These are phyloP conservation scores for Drosophila arizonae DNA, from an alignment of 1,140 invertebrate genomes.

Conservation along the genomic window DNA sequence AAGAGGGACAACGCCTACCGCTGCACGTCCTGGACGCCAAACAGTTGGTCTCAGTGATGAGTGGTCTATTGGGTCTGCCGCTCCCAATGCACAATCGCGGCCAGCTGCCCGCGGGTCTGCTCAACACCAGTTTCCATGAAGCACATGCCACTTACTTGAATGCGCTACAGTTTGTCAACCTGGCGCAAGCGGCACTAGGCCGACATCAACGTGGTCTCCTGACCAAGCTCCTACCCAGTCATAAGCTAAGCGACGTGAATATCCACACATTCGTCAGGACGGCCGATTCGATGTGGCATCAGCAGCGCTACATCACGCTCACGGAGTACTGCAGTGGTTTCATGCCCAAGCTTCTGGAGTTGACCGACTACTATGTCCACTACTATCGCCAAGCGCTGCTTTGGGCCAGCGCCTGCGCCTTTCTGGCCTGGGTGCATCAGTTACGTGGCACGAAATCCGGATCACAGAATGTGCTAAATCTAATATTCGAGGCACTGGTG, in stretches of 20 bases:
- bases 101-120: conserved; percentile 85
- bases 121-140: conserved; percentile 85
- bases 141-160: conserved; percentile 87
- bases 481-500: neutral
- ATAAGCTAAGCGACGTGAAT: conserved; percentile 28
- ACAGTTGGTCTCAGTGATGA: conserved; percentile 94
- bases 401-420: conserved; percentile 84
- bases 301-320: conserved; percentile 43
- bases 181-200: conserved; percentile 84
- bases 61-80: conserved; percentile 91
- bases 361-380: conserved; percentile 88
- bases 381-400: conserved; percentile 88
- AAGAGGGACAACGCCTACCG: conserved; percentile 40
- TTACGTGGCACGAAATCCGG: neutral
- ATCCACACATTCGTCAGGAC: conserved; percentile 37
- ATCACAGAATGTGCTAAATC: neutral
- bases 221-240: conserved; percentile 24
- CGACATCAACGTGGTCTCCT: conserved; percentile 47
- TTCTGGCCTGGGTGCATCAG: conserved; percentile 86
- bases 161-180: conserved; percentile 88
- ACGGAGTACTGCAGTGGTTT: conserved; percentile 40
- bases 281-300: conserved; percentile 14
- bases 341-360: conserved; percentile 83
- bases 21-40: conserved; percentile 90
- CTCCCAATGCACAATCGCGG: conserved; percentile 96